Base-by-base conservation (phyloP, 2,113 vertebrate genomes). In the Fregetta grallaria region DNA sequence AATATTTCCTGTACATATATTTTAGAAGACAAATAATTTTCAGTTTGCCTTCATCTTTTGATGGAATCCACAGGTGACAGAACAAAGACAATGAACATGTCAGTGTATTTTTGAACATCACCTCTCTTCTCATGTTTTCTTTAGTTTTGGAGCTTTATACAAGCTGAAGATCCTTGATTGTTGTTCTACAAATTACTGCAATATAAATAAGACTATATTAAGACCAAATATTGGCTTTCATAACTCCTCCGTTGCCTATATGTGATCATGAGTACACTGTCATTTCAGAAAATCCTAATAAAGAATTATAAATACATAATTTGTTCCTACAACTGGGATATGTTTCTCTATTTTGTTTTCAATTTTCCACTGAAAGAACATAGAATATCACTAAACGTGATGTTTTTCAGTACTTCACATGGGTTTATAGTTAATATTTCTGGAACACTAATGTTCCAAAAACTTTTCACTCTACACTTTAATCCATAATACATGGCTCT, bases 361-460 rank as follows among this genome's bases (percentile, higher is more conserved):
- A 44, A 5, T 68, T 94, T 91, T 86, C 29, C 47, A 59, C 13
- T 30, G 56, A 58, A 87, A 86, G 22, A 68, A 68, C 36, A 7
- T 5, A 76, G 72, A 27, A 3, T 59, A 61, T 68, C 30, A 52
- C 27, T 82, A 50, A 88, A 45, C 56, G 30, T 61, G 40, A 53
- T 88, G 75, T 40, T 72, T 90, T 94, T 88, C 58, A 92, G 2
- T 70, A 62, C 50, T 93, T 93, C 88, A 82, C 14, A 36, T 17
- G 58, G 34, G 26, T 75, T 93, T 91, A 62, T 70, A 86, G 67
- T 70, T 93, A 88, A 44, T 71, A 79, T 93, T 94, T 95, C 90
- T 93, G 79, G 42, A 91, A 72, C 44, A 42, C 53, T 81, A 59
- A 50, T 47, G 73, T 91, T 93, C 77, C 1, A 1, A 67, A 91